These are phyloP conservation scores for Hydroisotoma schaefferi DNA, from an alignment of 2,888 invertebrate genomes.

Conservation along the genomic window DNA sequence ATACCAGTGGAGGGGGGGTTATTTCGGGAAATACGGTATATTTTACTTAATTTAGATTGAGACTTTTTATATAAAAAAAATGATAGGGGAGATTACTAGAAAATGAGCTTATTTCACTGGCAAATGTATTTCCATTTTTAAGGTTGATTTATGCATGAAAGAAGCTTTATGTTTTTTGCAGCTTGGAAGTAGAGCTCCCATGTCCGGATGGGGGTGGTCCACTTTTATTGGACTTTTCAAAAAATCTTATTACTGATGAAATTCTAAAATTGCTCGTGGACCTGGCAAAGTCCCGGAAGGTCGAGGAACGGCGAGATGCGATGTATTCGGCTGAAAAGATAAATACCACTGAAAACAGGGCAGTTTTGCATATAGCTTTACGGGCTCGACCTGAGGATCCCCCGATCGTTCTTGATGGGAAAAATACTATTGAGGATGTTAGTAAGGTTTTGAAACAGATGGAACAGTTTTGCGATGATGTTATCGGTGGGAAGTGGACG, in stretches of 20 bases:
- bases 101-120: slow-evolving; percentile 4
- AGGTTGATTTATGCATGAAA: slow-evolving; percentile 6
- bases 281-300: slow-evolving; percentile 67
- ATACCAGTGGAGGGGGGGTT: no score
- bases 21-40: no score
- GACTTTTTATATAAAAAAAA: no score
- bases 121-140: not conserved
- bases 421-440: slow-evolving; percentile 90
- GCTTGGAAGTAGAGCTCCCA: slow-evolving; percentile 33
- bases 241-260: slow-evolving; percentile 83
- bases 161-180: slow-evolving; percentile 15
- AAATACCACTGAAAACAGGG: slow-evolving; percentile 94
- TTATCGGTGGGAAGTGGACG: slow-evolving; percentile 60
- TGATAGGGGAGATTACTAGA: no score
- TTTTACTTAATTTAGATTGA: no score
- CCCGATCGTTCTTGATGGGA: slow-evolving; percentile 76
- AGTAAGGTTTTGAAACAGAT: slow-evolving; percentile 88
- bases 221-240: slow-evolving; percentile 92
- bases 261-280: slow-evolving; percentile 68
- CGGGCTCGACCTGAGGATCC: slow-evolving; percentile 72
- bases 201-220: slow-evolving; percentile 73
- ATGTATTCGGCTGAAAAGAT: slow-evolving; percentile 94
- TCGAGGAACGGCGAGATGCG: slow-evolving; percentile 79
- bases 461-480: slow-evolving; percentile 80
- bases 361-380: slow-evolving; percentile 91